Conservation (phyloP, 2,113 vertebrate genomes). For the Chloropsis cyanopogon region DNA sequence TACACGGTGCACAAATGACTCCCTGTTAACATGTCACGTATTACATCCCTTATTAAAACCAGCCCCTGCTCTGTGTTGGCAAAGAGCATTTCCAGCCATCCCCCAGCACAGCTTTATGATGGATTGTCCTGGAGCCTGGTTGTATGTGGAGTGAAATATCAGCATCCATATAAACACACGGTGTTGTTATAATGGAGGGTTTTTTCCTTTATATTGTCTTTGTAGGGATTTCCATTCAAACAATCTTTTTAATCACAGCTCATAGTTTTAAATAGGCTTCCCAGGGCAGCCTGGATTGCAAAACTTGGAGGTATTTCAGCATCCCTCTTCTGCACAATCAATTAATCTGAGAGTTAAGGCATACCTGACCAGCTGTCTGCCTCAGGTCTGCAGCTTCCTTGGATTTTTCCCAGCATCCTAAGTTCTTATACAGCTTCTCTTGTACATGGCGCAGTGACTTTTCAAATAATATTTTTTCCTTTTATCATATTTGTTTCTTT, state of each 20-base stretch:
- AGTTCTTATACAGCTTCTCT: not conserved
- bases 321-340: not conserved
- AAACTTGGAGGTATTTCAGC: not conserved
- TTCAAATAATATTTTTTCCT: not conserved
- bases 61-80: not conserved
- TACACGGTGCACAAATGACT: constrained; percentile 45
- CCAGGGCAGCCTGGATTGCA: not conserved
- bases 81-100: not conserved
- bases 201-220: not conserved
- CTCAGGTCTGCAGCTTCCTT: not conserved
- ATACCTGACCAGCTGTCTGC: not conserved
- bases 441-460: not conserved
- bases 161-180: not conserved
- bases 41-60: constrained; percentile 62
- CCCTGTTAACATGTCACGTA: constrained; percentile 64
- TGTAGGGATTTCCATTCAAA: not conserved
- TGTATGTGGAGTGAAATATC: not conserved
- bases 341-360: not conserved
- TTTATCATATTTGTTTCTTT: not conserved
- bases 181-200: not conserved
- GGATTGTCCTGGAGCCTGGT: not conserved
- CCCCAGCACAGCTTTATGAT: not conserved
- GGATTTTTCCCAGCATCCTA: rapidly evolving
- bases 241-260: not conserved
- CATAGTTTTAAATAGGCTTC: not conserved